phyloP scores from a whole-genome alignment of 2,888 invertebrate species.

The Lamellibrachia satsuma region DNA sequence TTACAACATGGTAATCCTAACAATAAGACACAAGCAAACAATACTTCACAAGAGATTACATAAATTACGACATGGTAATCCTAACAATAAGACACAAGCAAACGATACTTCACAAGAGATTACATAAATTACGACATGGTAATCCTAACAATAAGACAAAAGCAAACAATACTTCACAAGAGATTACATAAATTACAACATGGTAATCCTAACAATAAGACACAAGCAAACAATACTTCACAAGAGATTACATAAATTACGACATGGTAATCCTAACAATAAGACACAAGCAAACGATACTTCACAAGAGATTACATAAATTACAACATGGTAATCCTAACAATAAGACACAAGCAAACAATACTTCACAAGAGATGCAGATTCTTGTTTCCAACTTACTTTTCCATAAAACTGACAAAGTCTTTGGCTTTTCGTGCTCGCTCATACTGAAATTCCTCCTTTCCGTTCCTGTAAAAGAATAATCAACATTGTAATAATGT shows the following conservation, averaged over 20 bases:
- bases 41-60: no score
- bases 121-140: not conserved
- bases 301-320: not conserved
- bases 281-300: not conserved
- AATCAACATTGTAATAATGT: constrained; percentile 3
- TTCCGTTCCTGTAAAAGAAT: constrained; percentile 72
- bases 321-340: not conserved
- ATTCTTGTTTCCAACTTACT: constrained; percentile 28
- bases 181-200: no score
- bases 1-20: not conserved
- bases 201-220: no score
- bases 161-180: not conserved
- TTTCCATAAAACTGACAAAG: constrained; percentile 52
- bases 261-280: not conserved
- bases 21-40: not conserved
- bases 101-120: no score
- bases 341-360: not conserved
- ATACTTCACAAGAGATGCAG: no score
- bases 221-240: no score
- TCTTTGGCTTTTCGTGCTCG: constrained; percentile 78
- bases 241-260: no score
- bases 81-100: no score
- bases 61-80: no score
- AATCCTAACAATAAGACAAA: not conserved
- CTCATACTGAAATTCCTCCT: constrained; percentile 80